phyloP scores from a whole-genome alignment of 2,797 vertebrate genomes.

The Dicrostonyx torquatus region DNA sequence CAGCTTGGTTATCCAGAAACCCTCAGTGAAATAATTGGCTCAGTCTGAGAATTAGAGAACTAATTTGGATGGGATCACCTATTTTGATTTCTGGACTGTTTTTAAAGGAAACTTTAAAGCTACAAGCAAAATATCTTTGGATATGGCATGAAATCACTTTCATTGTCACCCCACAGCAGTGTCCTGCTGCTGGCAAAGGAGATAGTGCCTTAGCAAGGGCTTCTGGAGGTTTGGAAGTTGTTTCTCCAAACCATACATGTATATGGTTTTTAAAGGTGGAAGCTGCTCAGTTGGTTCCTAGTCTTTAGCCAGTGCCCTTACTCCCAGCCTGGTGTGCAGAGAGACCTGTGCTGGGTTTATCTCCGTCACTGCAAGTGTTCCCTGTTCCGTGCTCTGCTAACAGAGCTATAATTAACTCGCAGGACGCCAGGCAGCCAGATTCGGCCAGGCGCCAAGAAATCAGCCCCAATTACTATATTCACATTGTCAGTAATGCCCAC shows the following conservation, averaged over 20 bases:
- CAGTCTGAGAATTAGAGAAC: constrained; percentile 38
- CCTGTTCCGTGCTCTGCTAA: constrained; percentile 82
- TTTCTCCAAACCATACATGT: neutral
- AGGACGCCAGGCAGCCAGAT: constrained; percentile 88
- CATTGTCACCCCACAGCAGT: neutral
- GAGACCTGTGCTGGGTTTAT: constrained; percentile 81
- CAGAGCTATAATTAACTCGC: constrained; percentile 91
- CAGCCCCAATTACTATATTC: constrained; percentile 93
- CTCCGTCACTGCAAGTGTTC: constrained; percentile 82
- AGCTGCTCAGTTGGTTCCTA: constrained; percentile 36
- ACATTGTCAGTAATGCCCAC: constrained; percentile 91
- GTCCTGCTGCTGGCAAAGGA: neutral
- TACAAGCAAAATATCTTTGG: constrained; percentile 41
- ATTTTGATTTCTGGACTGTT: constrained; percentile 64
- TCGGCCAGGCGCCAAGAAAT: constrained; percentile 90
- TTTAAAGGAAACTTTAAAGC: constrained; percentile 44
- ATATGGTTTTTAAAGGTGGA: neutral
- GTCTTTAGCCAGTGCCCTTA: constrained; percentile 41
- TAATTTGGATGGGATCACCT: constrained; percentile 45
- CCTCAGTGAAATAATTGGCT: constrained; percentile 51
- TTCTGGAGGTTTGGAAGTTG: neutral
- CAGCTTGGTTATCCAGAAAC: constrained; percentile 15
- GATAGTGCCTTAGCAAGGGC: neutral
- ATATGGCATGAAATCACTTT: neutral
- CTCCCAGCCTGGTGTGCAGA: constrained; percentile 72